Evolutionary conservation across 1,140 invertebrate species (phyloP).

Genomic region (Papilio helenus): DNA sequence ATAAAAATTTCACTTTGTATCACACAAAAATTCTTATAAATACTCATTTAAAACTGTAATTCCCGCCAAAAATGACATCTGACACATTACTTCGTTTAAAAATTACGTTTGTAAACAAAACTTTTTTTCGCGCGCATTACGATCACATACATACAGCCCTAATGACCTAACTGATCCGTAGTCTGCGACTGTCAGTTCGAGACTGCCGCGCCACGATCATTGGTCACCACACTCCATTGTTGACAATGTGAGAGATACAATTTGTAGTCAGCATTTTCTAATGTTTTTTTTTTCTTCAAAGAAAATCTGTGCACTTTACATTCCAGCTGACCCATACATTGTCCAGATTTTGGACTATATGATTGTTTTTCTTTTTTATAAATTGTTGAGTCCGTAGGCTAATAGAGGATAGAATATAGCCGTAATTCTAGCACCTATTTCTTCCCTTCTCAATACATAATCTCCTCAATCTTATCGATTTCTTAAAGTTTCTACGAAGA

Average conservation of each 20-base stretch:
- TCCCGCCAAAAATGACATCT: background rate
- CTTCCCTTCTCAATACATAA: too few species aligned
- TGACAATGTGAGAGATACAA: background rate
- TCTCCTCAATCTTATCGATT: too few species aligned
- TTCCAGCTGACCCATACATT: too few species aligned
- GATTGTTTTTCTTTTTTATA: too few species aligned
- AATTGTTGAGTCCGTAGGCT: too few species aligned
- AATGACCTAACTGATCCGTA: background rate
- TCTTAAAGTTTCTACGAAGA: too few species aligned
- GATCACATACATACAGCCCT: background rate
- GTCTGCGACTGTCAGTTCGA: slow-evolving; percentile 3
- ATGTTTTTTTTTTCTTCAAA: too few species aligned
- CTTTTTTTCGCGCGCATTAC: slow-evolving; percentile 1
- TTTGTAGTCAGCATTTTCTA: background rate
- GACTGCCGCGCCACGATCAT: slow-evolving; percentile 16
- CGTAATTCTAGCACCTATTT: too few species aligned
- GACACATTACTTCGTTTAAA: background rate
- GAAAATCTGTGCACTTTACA: too few species aligned
- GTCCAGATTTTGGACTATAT: too few species aligned
- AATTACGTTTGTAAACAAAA: slow-evolving; percentile 7
- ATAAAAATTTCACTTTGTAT: background rate
- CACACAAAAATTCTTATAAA: background rate
- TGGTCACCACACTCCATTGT: slow-evolving; percentile 1
- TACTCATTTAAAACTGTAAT: background rate
- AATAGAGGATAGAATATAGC: too few species aligned